A percentile compares a stretch with the other conserved stretches of the same genome.
Conservation (phyloP, 2,888 invertebrate species). For the Palloptera scutellata region DNA sequence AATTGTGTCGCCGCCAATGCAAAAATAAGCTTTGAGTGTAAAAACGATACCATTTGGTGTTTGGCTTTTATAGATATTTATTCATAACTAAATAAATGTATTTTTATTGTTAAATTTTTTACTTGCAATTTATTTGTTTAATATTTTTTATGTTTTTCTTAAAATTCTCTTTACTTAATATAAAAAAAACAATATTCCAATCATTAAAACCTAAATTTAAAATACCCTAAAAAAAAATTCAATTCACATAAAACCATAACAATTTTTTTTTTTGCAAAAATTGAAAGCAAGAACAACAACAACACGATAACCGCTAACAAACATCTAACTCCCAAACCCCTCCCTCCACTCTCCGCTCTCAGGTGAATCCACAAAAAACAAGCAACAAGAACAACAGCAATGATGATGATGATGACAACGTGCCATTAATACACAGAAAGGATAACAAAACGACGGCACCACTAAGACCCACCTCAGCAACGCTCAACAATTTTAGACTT, state of each 20-base stretch:
- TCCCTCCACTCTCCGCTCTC: not conserved
- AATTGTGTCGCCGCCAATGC: too few species aligned
- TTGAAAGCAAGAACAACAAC: too few species aligned
- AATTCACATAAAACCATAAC: too few species aligned
- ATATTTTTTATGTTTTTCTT: constrained; percentile 14
- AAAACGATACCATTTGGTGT: constrained; percentile 27
- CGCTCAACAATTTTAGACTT: constrained; percentile 9
- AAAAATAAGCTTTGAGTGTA: too few species aligned
- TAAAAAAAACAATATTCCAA: too few species aligned
- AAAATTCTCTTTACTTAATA: not conserved
- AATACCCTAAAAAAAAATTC: too few species aligned
- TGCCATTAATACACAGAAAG: too few species aligned
- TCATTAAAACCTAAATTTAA: too few species aligned
- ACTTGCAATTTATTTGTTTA: constrained; percentile 18
- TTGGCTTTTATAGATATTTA: not conserved
- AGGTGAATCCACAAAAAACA: not conserved
- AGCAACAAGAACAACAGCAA: not conserved
- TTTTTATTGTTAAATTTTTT: constrained; percentile 12
- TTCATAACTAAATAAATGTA: constrained; percentile 15
- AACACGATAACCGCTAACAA: not conserved
- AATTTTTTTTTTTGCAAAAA: too few species aligned
- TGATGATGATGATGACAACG: too few species aligned
- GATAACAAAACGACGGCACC: too few species aligned
- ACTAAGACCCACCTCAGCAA: too few species aligned
- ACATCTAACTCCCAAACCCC: not conserved